Percentiles rank a stretch among this genome's conserved stretches.
phyloP scores from a whole-genome alignment of 2,888 invertebrate species.

The Noctuana brunneofusca region DNA sequence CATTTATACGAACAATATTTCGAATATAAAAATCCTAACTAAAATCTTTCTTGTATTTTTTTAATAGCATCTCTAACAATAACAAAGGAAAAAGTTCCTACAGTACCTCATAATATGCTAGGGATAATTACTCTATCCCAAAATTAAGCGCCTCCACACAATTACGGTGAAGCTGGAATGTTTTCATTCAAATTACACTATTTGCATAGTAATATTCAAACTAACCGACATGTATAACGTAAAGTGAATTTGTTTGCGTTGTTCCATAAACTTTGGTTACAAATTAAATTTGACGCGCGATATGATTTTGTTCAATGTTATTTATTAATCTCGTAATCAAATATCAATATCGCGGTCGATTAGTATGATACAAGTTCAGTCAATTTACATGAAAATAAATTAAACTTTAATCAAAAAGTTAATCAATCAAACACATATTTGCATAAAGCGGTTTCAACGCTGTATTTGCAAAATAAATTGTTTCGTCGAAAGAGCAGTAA shows the following conservation, averaged over 20 bases:
- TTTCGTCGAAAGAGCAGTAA: constrained; percentile 26
- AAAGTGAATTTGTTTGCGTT: constrained; percentile 11
- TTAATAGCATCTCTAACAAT: background rate
- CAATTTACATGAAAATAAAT: constrained; percentile 30
- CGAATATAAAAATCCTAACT: too few relatives aligned
- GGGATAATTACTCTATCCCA: constrained; percentile 23
- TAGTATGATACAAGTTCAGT: constrained; percentile 27
- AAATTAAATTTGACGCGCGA: constrained; percentile 23
- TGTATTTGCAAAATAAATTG: constrained; percentile 28
- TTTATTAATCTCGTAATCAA: constrained; percentile 19
- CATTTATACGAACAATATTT: too few relatives aligned
- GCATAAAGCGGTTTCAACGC: constrained; percentile 24
- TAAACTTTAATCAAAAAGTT: constrained; percentile 33
- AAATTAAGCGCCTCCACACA: background rate
- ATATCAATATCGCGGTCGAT: constrained; percentile 18
- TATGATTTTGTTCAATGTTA: constrained; percentile 24
- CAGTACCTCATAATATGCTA: constrained; percentile 10
- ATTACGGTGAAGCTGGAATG: constrained; percentile 20
- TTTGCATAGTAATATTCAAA: constrained; percentile 29
- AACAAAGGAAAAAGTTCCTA: background rate
- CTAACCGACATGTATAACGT: constrained; percentile 16
- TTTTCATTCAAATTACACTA: constrained; percentile 30
- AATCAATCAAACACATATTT: constrained; percentile 32
- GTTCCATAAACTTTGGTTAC: constrained; percentile 10
- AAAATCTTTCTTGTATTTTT: constrained; percentile 6